Percentiles rank a stretch among this genome's conserved stretches.
Evolutionary conservation across 2,113 vertebrate species (phyloP).

Genomic region (Menura novaehollandiae): DNA sequence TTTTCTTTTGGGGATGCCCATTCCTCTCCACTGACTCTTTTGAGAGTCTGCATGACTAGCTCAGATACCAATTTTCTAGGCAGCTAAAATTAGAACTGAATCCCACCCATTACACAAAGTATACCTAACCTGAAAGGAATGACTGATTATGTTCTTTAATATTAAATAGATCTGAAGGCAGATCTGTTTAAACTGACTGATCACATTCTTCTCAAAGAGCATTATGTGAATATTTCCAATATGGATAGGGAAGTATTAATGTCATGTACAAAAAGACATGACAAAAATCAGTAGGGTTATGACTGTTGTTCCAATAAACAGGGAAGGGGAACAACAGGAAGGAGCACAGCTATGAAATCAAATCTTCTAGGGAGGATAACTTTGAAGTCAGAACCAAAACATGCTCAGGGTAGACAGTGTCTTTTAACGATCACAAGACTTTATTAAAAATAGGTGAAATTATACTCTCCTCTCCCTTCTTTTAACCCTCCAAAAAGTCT

Average conservation of each 20-base stretch:
- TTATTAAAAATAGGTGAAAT: background rate
- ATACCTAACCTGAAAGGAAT: constrained; percentile 17
- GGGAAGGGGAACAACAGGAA: background rate
- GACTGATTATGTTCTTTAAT: background rate
- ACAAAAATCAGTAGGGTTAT: background rate
- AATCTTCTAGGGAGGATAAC: background rate
- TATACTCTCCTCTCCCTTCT: rapidly evolving
- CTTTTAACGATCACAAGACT: background rate
- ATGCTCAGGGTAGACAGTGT: background rate
- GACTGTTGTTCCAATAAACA: background rate
- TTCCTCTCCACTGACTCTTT: background rate
- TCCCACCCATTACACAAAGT: background rate
- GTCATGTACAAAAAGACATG: background rate
- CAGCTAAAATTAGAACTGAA: constrained; percentile 15
- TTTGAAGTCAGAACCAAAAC: background rate
- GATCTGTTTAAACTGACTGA: constrained; percentile 6
- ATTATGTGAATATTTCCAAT: background rate
- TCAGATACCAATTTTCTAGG: background rate
- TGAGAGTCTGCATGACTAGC: background rate
- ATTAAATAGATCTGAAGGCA: background rate
- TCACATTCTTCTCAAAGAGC: background rate
- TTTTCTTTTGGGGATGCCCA: background rate
- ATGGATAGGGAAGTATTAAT: background rate
- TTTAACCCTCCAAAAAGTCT: background rate
- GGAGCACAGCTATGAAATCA: background rate